Evolutionary conservation across 1,140 invertebrate genomes (phyloP), one percentile per base, ranked within the genome.

Genomic region (Drosophila suzukii): DNA sequence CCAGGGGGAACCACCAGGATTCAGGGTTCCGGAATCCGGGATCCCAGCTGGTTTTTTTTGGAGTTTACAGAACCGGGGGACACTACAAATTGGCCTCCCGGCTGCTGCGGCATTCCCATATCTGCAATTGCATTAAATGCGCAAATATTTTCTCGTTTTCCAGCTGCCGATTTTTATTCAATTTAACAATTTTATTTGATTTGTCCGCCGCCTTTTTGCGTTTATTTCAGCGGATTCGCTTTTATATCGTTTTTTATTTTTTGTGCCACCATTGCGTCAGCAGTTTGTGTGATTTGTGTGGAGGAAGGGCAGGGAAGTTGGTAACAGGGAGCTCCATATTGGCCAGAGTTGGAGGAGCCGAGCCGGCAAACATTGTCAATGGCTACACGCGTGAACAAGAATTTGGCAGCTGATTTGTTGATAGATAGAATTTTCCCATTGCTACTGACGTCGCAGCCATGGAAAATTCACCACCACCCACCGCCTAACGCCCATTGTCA

Each of bases 111-210:
- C 51, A 72, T 58, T 72, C 38, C 73, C 58, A 59, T 68, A 54
- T 57, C 71, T 77, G 39, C 62, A 80, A 88, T 88, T 88, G 84
- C 83, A 88, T 89, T 88, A 86, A 88, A 82, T 73, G 75, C 72
- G 65, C 78, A 88, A 78, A 86, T 79, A 82, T 88, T 82, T 77
- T 82, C 57, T 57, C 44, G 67, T 84, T 76, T 85, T 85, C 70
- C 82, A 81, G 78, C 65, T 81, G 73, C 62, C 84, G 84, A 88
- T 89, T 88, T 86, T 88, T 76, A 88, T 88, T 88, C 76, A 88
- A 88, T 88, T 88, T 89, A 88, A 88, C 84, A 89, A 88, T 88
- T 88, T 88, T 83, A 88, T 88, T 88, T 88, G 83, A 88, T 88
- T 83, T 80, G 43, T 56, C 76, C 68, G 63, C 72, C 62, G 54